These are phyloP conservation scores for Podarcis lilfordi DNA, from an alignment of 2,797 vertebrate genomes.

Conservation along the genomic window DNA sequence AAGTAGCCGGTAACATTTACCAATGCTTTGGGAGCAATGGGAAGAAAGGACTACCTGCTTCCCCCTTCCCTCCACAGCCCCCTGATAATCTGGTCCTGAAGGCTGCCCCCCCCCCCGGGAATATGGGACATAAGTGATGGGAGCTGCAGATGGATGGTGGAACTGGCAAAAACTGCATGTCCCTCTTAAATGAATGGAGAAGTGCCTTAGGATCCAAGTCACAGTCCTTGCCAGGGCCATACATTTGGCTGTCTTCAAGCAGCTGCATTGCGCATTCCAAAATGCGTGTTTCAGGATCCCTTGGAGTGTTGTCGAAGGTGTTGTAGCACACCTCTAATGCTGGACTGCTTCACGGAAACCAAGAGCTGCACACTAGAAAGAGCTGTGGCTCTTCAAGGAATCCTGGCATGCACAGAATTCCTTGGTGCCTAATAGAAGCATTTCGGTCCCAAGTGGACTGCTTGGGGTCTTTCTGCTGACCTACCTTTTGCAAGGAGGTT, in stretches of 20 bases:
- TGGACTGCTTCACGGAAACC: not conserved
- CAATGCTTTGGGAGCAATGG: not conserved
- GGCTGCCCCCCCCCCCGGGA: too few species aligned
- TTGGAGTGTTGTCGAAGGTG: not conserved
- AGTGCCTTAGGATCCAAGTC: not conserved
- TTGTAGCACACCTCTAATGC: not conserved
- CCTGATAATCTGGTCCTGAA: not conserved
- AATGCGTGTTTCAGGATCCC: not conserved
- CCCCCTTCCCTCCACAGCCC: not conserved
- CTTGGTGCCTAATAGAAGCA: not conserved
- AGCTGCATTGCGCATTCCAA: not conserved
- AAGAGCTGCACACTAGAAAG: not conserved
- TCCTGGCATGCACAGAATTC: too few species aligned
- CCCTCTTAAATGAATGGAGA: not conserved
- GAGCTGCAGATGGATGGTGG: not conserved
- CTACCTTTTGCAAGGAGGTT: not conserved
- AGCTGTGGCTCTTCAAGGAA: not conserved
- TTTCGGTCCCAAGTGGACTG: not conserved
- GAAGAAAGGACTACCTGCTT: not conserved
- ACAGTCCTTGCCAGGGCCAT: not conserved
- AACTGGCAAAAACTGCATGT: not conserved
- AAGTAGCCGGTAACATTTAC: conserved; percentile 5
- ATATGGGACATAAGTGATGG: not conserved
- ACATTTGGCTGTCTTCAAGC: not conserved
- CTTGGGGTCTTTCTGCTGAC: not conserved